Evolutionary conservation across 2,797 vertebrate species (phyloP), one percentile per base, ranked within the genome.

Genomic region (Morelia viridis): DNA sequence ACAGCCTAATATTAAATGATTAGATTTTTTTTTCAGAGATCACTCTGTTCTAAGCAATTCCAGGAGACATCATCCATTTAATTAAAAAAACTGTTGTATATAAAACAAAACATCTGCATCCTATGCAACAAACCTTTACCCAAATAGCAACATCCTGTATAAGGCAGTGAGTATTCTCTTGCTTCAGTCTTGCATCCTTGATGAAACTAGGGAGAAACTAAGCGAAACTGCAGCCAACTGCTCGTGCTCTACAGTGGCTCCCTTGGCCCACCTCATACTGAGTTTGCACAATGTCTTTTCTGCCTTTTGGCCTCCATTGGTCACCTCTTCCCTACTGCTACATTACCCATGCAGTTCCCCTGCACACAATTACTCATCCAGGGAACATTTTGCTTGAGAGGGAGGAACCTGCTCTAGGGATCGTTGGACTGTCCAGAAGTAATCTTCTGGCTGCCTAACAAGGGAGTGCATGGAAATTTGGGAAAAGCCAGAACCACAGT

Each of bases 361-460:
- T 22, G 24, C 10, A 92, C 71, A 28, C 26, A 61, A 88, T 92
- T 83, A 92, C 85, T 92, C 92, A 92, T 83, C n/a, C 89, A 90
- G 46, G 85, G 71, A 90, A 92, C 89, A 88, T 46, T 12, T 10
- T 84, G 68, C 83, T 90, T 92, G 89, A 41, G 65, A 92, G 92
- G 89, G 92, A 90, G 92, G 92, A 88, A 92, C 89, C 68, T 84
- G 89, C 92, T 92, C 89, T 92, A 65, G 85, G 89, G 92, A 92
- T 92, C 53, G 5, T 31, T 64, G 35, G 26, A 46, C 83, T 88
- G 11, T 60, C 60, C 50, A 83, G 68, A 35, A 90, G n/a, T 35
- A 41, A 83, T 87, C 53, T 80, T 90, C 85, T 92, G 85, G 85
- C 85, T n/a, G 89, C 61, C 31, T 65, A n/a, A 84, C 57, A 64